These are phyloP conservation scores for Chloropsis cyanopogon DNA, from an alignment of 2,113 vertebrate species.

Conservation along the genomic window DNA sequence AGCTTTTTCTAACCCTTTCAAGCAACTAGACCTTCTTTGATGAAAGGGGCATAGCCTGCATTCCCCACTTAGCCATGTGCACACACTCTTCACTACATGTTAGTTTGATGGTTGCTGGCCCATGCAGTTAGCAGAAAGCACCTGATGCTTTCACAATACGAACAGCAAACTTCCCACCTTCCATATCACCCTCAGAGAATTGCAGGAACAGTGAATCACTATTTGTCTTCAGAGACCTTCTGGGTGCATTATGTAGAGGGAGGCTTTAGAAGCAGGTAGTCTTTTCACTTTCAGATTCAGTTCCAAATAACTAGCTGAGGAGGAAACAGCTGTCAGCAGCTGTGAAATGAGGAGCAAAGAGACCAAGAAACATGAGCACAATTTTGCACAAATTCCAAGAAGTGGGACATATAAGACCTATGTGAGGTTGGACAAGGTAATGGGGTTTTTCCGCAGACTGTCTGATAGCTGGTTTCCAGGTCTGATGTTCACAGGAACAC, in stretches of 20 bases:
- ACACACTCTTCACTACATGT: rapidly evolving
- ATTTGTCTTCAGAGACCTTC: neutral
- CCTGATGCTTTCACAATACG: neutral
- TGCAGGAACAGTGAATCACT: neutral
- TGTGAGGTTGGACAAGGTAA: neutral
- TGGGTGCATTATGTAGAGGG: neutral
- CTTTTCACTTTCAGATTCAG: neutral
- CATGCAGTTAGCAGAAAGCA: neutral
- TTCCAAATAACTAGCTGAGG: neutral
- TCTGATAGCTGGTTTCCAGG: neutral
- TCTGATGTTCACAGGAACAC: neutral
- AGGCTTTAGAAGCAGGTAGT: neutral
- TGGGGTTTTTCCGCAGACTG: neutral
- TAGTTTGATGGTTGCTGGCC: neutral
- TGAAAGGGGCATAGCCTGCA: neutral
- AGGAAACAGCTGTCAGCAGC: constrained; percentile 1
- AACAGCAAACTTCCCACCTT: neutral
- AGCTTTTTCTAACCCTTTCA: neutral
- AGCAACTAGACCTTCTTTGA: neutral
- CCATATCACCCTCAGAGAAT: neutral
- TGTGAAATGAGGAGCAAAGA: neutral
- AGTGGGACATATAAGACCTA: neutral
- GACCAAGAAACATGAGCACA: neutral
- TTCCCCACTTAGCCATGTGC: neutral
- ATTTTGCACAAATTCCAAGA: neutral